These are phyloP conservation scores for Eulimnadia texana DNA, from an alignment of 1,140 invertebrate species.

Conservation along the genomic window DNA sequence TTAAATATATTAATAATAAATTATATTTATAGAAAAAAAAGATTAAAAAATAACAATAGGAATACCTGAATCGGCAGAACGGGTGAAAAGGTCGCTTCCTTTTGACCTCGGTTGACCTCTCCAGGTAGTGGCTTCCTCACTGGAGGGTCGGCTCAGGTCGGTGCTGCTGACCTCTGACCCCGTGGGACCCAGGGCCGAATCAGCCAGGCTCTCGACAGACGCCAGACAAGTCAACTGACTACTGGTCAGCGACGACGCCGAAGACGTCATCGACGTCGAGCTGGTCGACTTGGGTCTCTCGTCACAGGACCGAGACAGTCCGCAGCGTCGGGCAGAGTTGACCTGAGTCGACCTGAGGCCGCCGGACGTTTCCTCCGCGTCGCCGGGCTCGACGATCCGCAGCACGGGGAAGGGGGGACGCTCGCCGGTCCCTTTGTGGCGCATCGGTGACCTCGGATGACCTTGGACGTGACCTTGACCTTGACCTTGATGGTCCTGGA, in stretches of 20 bases:
- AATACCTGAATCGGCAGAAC: conserved; percentile 5
- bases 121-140: not conserved
- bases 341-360: not conserved
- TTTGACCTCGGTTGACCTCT: conserved; percentile 5
- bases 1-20: too few relatives aligned
- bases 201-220: conserved; percentile 56
- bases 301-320: conserved; percentile 15
- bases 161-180: not conserved
- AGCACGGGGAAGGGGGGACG: conserved; percentile 10
- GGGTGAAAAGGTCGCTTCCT: not conserved
- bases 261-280: conserved; percentile 2
- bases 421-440: not conserved
- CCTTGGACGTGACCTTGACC: not conserved
- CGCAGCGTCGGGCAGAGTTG: not conserved
- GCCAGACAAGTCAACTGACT: conserved; percentile 48
- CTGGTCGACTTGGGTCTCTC: conserved; percentile 27
- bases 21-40: too few relatives aligned
- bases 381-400: conserved; percentile 11
- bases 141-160: not conserved
- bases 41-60: not conserved
- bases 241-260: conserved; percentile 12
- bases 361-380: conserved; percentile 10
- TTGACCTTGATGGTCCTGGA: conserved; percentile 13
- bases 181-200: conserved; percentile 23
- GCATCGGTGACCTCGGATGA: conserved; percentile 12